phyloP scores from a whole-genome alignment of 64 coral and sea anemone species.

The Montipora foliosa region DNA sequence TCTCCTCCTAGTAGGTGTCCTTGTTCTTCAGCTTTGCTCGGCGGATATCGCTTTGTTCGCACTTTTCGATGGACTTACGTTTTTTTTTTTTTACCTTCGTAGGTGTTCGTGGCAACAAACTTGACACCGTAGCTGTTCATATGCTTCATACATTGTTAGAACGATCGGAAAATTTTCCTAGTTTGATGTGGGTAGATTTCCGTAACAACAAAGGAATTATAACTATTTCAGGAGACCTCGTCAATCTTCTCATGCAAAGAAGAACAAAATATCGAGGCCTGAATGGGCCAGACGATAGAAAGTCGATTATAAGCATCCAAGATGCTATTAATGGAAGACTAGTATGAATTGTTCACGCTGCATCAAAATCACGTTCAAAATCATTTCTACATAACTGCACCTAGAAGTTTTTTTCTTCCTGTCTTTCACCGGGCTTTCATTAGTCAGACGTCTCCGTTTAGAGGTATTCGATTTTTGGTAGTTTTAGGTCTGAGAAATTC shows the following conservation, averaged over 20 bases:
- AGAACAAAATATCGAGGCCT: not conserved
- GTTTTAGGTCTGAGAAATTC: too few species aligned
- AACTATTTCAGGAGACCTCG: constrained; percentile 49
- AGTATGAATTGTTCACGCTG: not conserved
- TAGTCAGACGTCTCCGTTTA: too few species aligned
- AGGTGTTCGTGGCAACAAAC: constrained; percentile 53
- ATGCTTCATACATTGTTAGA: constrained; percentile 17
- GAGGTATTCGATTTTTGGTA: too few species aligned
- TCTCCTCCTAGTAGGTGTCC: too few species aligned
- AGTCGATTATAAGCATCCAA: not conserved
- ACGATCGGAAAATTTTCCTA: constrained; percentile 24
- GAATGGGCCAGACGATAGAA: not conserved
- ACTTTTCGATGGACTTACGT: too few species aligned
- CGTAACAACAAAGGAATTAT: constrained; percentile 62
- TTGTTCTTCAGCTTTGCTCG: too few species aligned
- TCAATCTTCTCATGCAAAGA: constrained; percentile 26
- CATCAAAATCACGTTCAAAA: too few species aligned
- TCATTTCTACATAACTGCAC: too few species aligned
- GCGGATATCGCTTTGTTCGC: too few species aligned
- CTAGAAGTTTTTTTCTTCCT: too few species aligned
- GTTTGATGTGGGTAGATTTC: constrained; percentile 54
- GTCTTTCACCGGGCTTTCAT: too few species aligned
- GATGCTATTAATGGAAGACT: constrained; percentile 28
- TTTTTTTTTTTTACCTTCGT: not conserved
- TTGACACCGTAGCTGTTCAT: not conserved